A percentile compares a stretch with the other conserved stretches of the same genome.
These are phyloP conservation scores for Mnemiopsis leidyi DNA, from an alignment of 37 sponge, comb jelly and placozoan genomes.

Conservation along the genomic window DNA sequence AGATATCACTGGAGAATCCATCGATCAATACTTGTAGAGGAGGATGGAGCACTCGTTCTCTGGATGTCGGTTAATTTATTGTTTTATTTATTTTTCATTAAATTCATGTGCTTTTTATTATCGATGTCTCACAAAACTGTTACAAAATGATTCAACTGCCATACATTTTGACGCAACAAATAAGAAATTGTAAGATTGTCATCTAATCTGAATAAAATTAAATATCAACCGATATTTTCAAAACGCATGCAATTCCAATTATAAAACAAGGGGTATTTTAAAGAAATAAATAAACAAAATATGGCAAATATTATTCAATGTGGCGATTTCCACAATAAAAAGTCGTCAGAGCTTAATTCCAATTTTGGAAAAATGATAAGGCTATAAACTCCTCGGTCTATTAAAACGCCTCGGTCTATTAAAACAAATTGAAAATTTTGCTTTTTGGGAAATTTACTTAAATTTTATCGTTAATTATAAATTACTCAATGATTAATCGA, in stretches of 20 bases:
- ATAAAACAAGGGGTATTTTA: not conserved
- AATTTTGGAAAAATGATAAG: no score
- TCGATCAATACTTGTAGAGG: conserved; percentile 83
- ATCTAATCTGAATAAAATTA: not conserved
- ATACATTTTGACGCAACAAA: not conserved
- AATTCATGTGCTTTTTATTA: not conserved
- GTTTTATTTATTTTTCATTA: not conserved
- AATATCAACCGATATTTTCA: not conserved
- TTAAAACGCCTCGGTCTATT: no score
- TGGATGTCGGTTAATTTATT: not conserved
- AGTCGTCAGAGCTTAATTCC: no score
- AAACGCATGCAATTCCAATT: not conserved
- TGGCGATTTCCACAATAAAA: not conserved
- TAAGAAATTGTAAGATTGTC: not conserved
- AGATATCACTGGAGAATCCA: conserved; percentile 82
- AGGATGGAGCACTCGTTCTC: not conserved
- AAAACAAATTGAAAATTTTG: no score
- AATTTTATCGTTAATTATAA: no score
- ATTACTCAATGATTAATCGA: no score
- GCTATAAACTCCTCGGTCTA: no score
- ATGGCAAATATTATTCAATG: not conserved
- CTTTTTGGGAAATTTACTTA: no score
- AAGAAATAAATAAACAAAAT: not conserved
- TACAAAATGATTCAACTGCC: not conserved
- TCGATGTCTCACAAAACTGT: no score